These are phyloP conservation scores for Sterrhoptilus dennistouni DNA, from an alignment of 2,113 vertebrate species.

Conservation along the genomic window DNA sequence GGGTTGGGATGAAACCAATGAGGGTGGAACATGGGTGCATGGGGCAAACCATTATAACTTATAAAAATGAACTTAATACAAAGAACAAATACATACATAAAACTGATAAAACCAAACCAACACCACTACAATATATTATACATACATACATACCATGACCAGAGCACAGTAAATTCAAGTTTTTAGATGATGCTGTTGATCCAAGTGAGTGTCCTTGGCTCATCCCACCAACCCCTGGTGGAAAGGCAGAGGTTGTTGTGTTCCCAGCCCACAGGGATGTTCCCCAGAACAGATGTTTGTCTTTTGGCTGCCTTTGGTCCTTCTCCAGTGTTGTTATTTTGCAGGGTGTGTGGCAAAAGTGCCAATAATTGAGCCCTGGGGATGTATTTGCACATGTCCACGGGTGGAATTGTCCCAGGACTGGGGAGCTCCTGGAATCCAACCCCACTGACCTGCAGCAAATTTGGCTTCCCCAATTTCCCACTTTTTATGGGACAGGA, in stretches of 20 bases:
- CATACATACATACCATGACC: neutral
- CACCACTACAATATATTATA: no score
- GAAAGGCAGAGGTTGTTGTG: neutral
- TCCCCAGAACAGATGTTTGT: constrained; percentile 22
- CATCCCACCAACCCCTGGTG: neutral
- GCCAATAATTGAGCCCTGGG: constrained; percentile 2
- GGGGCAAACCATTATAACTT: no score
- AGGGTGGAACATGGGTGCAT: no score
- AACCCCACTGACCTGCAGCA: neutral
- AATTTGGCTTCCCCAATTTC: neutral
- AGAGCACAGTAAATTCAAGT: neutral
- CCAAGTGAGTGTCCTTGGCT: neutral
- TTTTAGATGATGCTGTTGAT: neutral
- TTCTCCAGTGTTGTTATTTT: neutral
- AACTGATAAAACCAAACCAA: no score
- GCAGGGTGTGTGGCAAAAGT: neutral
- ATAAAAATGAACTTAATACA: no score
- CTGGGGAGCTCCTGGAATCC: neutral
- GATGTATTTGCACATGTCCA: neutral
- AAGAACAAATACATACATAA: no score
- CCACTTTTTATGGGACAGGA: neutral
- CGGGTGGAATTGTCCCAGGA: neutral
- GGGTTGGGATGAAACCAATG: no score
- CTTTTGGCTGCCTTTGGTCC: neutral
- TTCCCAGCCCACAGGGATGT: neutral